These are phyloP conservation scores for Ctenodactylus gundi DNA, from an alignment of 2,113 vertebrate species.

Conservation along the genomic window DNA sequence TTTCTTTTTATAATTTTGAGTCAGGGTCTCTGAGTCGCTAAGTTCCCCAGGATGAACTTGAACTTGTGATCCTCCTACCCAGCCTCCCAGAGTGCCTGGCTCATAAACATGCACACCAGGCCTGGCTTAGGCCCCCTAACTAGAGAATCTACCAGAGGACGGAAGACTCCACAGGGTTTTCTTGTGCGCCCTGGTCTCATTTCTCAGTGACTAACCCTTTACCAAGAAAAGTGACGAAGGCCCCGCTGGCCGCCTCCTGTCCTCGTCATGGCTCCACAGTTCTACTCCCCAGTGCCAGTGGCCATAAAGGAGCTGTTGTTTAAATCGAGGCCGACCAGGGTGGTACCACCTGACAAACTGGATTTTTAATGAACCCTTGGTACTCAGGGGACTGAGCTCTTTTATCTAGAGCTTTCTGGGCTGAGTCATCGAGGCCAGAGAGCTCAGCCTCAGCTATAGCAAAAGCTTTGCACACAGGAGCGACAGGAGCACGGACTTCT, in stretches of 20 bases:
- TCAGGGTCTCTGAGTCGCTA: too few relatives aligned
- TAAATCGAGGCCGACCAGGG: constrained; percentile 35
- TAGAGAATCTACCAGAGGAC: neutral
- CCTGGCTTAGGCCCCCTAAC: neutral
- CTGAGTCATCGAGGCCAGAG: neutral
- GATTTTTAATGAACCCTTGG: neutral
- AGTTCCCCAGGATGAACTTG: too few relatives aligned
- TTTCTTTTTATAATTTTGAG: too few relatives aligned
- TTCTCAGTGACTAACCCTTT: neutral
- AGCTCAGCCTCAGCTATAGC: neutral
- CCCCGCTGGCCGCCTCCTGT: neutral
- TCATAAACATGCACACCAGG: too few relatives aligned
- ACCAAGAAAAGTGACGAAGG: neutral
- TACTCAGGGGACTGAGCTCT: neutral
- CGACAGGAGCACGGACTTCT: accelerated
- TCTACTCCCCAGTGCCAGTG: constrained; percentile 7
- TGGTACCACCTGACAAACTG: constrained; percentile 4
- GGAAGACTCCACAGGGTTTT: neutral
- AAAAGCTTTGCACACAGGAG: neutral
- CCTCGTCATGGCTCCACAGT: neutral
- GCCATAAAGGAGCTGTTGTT: constrained; percentile 64
- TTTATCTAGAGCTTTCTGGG: neutral
- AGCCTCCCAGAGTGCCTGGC: too few relatives aligned
- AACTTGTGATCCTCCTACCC: too few relatives aligned
- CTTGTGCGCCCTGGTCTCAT: neutral